Base-by-base conservation (phyloP, 2,113 vertebrate species). In the Natator depressus region DNA sequence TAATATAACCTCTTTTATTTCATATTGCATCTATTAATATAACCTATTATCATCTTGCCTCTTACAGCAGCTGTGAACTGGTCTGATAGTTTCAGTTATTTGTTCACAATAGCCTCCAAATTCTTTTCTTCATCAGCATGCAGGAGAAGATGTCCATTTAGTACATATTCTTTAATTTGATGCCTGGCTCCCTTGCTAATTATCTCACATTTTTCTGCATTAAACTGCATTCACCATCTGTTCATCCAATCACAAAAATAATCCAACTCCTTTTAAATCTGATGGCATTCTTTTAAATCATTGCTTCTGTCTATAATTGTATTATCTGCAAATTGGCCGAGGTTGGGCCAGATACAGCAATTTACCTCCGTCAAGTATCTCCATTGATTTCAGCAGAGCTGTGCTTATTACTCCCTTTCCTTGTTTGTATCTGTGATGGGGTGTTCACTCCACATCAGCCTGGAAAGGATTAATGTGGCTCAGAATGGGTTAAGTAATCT, bases 191-290 rank as follows among this genome's bases (percentile, higher is more conserved):
- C 92, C 80, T 86, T 96, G 93, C 91, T 97, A 97, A 97, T 97
- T 97, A 96, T 95, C 89, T 90, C 88, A 83, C 90, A 2, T 92
- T 96, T 94, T 91, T 92, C 85, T 91, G 47, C 81, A 82, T 95
- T 96, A 95, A 95, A 86, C 90, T 97, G 94, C 92, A 93, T 97
- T 96, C 96, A 88, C 97, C 96, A 96, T 97, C 97, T 97, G 96
- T 93, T 97, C 88, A 96, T 94, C 89, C 91, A 97, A 88, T 93
- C 93, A 89, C 93, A 94, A 94, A 97, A 93, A 93, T 86, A 96
- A 95, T 89, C 92, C 85, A 91, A 96, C 97, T 85, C 59, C 93
- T 97, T 97, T 93, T 95, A 91, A 96, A 96, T 90, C 72, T 4
- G 0, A 94, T 78, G 96, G 80, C 91, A 91, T 88, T 96, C 90